Evolutionary conservation across 2,113 vertebrate genomes (phyloP), one percentile per base, ranked within the genome.

Genomic region (Corythaixoides concolor): DNA sequence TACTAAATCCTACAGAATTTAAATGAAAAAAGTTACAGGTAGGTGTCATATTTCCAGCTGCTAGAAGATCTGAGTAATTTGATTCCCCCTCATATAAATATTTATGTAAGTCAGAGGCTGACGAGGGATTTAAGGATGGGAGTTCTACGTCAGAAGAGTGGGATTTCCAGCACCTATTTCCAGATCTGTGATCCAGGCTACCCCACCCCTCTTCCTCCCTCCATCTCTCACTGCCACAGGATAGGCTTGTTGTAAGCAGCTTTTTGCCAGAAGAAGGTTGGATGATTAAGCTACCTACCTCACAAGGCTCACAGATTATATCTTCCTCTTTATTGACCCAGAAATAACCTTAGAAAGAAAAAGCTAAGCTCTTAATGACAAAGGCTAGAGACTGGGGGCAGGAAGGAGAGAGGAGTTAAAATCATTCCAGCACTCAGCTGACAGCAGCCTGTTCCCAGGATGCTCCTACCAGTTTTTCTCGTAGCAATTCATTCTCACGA

Each of bases 211-310:
- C 43, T 89, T 84, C 69, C 79, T 77, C 45, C 27, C 30, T 37
- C 15, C 21, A 73, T 28, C 47, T 32, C 53, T 76, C 64, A 33
- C 58, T 41, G 77, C 49, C 84, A 75, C 55, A 89, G 86, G 64
- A 79, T 7, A 73, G 68, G 77, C 84, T 92, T 75, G 20, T 20
- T 68, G 30, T 97, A 97, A 97, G 94, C 78, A 91, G 95, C 95
- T 96, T 97, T 97, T 78, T 95, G 62, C 58, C 81, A 94, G 91
- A 97, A 96, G 88, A 95, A 95, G 77, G 87, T 67, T 93, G 92
- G 66, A 85, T 93, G 93, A 97, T 97, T 96, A 97, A 95, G 78
- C 64, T 93, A 93, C 89, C 81, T 80, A 74, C 84, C 80, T 96
- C 84, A 94, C 37, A 83, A 95, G 86, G 84, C 90, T 91, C 90